Conservation (phyloP, 2,113 vertebrate genomes). For the Solea senegalensis region DNA sequence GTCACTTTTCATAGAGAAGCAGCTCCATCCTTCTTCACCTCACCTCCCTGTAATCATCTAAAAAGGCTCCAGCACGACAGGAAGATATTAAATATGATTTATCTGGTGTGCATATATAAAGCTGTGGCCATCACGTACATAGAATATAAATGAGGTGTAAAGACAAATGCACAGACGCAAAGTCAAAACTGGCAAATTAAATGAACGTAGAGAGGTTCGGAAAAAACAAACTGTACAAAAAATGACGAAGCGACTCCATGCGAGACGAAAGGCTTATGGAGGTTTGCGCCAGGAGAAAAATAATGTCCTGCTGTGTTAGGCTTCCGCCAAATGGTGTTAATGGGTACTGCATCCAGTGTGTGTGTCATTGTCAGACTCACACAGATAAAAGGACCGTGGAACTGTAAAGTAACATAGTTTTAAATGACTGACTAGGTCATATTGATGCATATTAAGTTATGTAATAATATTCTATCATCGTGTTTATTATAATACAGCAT, state of each 20-base stretch:
- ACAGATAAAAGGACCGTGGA: no score
- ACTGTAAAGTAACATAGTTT: no score
- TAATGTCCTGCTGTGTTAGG: conserved; percentile 9
- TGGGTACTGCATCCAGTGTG: background rate
- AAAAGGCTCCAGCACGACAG: conserved; percentile 9
- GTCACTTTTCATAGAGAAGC: background rate
- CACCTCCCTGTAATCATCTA: conserved; percentile 14
- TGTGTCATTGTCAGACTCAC: background rate
- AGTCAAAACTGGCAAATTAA: conserved; percentile 7
- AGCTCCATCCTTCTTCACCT: background rate
- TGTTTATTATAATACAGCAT: no score
- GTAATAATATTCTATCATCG: background rate
- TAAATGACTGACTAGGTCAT: no score
- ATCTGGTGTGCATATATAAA: conserved; percentile 43
- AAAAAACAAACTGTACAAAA: conserved; percentile 24
- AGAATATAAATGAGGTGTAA: conserved; percentile 30
- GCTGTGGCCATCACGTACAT: background rate
- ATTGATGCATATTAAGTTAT: background rate
- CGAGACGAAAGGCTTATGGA: background rate
- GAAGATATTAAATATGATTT: conserved; percentile 44
- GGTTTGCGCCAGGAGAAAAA: conserved; percentile 30
- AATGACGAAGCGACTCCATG: background rate
- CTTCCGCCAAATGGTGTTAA: conserved; percentile 44
- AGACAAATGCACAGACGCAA: background rate
- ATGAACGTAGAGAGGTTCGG: conserved; percentile 17